A percentile compares a stretch with the other conserved stretches of the same genome.
Conservation (phyloP, 2,888 invertebrate genomes). For the Calliphora vomitoria region DNA sequence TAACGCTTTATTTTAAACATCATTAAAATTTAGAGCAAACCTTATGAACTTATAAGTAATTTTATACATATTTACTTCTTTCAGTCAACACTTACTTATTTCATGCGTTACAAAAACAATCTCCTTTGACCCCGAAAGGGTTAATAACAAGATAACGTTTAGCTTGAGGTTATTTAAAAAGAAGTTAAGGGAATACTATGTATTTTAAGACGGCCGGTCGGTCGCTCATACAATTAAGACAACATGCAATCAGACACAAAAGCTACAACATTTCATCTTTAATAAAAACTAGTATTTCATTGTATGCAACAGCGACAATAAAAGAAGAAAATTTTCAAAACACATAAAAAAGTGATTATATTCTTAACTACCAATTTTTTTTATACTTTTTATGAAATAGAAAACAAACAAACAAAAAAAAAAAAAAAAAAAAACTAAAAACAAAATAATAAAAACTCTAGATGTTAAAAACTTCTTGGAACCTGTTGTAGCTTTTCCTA, state of each 20-base stretch:
- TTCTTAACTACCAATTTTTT: constrained; percentile 61
- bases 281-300: constrained; percentile 49
- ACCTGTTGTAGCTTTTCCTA: constrained; percentile 65
- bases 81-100: too few relatives aligned
- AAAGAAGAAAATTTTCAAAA: constrained; percentile 47
- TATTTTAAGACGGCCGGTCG: too few relatives aligned
- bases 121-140: constrained; percentile 2
- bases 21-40: background rate
- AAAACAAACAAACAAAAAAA: constrained; percentile 38
- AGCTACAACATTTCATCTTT: constrained; percentile 9
- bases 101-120: background rate
- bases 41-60: background rate
- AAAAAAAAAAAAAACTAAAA: constrained; percentile 3
- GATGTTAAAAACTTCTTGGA: constrained; percentile 63
- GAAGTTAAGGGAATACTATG: constrained; percentile 17
- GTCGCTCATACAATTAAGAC: background rate
- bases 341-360: constrained; percentile 46
- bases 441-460: constrained; percentile 26
- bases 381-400: constrained; percentile 25
- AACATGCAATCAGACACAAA: constrained; percentile 10
- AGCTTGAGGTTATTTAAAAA: background rate
- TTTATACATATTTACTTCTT: too few relatives aligned
- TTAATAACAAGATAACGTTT: constrained; percentile 3
- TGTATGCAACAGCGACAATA: constrained; percentile 30
- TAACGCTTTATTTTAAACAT: background rate